Conservation (phyloP, 2,113 vertebrate genomes). For the Sceloporus tristichus region DNA sequence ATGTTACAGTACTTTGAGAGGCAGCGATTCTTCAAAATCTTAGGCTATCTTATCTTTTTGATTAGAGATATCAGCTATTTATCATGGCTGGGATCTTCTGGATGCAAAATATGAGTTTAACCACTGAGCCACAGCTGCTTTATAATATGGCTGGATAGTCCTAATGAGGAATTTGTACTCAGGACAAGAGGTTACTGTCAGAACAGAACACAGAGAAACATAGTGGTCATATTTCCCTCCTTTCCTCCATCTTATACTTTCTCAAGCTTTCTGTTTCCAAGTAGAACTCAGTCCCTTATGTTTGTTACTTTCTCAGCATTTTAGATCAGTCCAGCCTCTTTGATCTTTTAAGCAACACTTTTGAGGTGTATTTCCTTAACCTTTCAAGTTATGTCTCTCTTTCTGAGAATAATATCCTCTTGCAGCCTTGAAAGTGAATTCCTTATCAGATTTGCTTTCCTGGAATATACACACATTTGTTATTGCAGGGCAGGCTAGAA, state of each 20-base stretch:
- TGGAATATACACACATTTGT: neutral
- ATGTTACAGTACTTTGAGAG: neutral
- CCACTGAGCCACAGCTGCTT: neutral
- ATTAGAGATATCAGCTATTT: neutral
- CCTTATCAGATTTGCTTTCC: constrained; percentile 4
- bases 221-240: neutral
- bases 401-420: constrained; percentile 14
- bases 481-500: constrained; percentile 30
- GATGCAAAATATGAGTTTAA: neutral
- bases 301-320: constrained; percentile 37
- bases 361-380: constrained; percentile 33
- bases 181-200: no score
- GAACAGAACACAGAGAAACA: no score
- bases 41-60: neutral
- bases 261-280: constrained; percentile 55
- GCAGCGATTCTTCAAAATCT: neutral
- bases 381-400: constrained; percentile 31
- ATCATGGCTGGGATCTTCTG: neutral
- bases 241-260: constrained; percentile 45
- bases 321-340: constrained; percentile 22
- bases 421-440: constrained; percentile 51
- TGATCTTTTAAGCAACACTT: constrained; percentile 52
- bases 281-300: constrained; percentile 51
- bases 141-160: neutral
- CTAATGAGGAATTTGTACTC: no score